phyloP scores from a whole-genome alignment of 2,888 invertebrate species.

The Melolontha melolontha region DNA sequence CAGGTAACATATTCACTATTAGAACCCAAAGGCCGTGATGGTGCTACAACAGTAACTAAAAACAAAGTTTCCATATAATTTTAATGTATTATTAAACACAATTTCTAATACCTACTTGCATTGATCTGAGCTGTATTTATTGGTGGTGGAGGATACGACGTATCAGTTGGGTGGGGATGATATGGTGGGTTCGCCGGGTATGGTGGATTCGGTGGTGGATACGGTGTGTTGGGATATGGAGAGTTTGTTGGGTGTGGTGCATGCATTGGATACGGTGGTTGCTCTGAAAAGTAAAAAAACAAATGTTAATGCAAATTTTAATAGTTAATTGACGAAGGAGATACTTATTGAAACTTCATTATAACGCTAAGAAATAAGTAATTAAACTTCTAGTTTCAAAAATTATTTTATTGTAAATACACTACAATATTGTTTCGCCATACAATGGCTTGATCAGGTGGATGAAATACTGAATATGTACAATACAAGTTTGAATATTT shows the following conservation, averaged over 20 bases:
- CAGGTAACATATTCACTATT: slow-evolving; percentile 33
- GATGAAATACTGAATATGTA: too few species aligned
- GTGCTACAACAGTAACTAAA: slow-evolving; percentile 32
- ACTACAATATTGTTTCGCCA: too few species aligned
- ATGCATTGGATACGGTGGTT: too few species aligned
- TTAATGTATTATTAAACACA: not conserved
- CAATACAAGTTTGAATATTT: too few species aligned
- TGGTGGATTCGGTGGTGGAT: slow-evolving; percentile 20
- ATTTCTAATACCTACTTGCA: not conserved
- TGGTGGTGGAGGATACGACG: slow-evolving; percentile 13
- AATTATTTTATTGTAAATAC: too few species aligned
- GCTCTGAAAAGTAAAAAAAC: not conserved
- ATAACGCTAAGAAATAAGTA: too few species aligned
- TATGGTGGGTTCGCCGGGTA: slow-evolving; percentile 5
- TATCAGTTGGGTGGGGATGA: slow-evolving; percentile 15
- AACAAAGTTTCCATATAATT: not conserved
- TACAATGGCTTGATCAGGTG: too few species aligned
- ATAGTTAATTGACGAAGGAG: too few species aligned
- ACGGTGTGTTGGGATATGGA: not conserved
- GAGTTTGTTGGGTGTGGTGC: slow-evolving; percentile 8
- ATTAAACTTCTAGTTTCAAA: too few species aligned
- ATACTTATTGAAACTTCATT: too few species aligned
- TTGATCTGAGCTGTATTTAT: slow-evolving; percentile 12
- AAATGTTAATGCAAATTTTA: too few species aligned
- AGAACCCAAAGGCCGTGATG: slow-evolving; percentile 15